Percentiles rank a stretch among this genome's conserved stretches.
Evolutionary conservation across 2,797 vertebrate species (phyloP).

Genomic region (Sus cebifrons): DNA sequence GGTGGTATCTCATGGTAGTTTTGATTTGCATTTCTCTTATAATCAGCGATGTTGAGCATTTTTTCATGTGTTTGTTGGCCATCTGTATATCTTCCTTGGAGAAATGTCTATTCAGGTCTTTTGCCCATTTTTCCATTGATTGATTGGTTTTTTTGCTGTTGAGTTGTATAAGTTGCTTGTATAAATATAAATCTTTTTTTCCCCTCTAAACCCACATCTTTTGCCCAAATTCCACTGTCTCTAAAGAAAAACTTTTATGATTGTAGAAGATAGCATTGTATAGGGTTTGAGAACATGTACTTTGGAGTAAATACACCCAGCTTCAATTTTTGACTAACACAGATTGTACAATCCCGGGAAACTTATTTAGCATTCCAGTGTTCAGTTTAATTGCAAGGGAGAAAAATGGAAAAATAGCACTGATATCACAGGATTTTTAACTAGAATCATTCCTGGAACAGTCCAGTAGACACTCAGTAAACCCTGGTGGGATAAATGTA

Average conservation of each 20-base stretch:
- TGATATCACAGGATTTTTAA: not conserved
- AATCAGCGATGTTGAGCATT: too few species aligned
- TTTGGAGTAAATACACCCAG: not conserved
- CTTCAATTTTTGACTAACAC: not conserved
- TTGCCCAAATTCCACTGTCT: not conserved
- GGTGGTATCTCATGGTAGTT: too few species aligned
- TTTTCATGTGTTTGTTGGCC: too few species aligned
- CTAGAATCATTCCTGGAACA: not conserved
- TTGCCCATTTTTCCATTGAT: too few species aligned
- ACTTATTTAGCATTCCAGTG: not conserved
- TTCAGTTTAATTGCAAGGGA: constrained; percentile 3
- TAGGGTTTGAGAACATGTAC: not conserved
- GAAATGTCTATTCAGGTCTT: too few species aligned
- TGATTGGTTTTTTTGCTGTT: too few species aligned
- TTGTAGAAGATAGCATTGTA: not conserved
- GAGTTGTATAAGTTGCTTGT: too few species aligned
- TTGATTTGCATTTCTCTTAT: too few species aligned
- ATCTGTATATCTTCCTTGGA: too few species aligned
- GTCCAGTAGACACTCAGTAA: not conserved
- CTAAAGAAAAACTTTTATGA: not conserved
- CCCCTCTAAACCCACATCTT: not conserved
- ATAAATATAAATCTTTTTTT: not conserved
- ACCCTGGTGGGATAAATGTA: not conserved
- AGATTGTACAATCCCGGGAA: not conserved
- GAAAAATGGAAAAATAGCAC: not conserved